These are phyloP conservation scores for Troides aeacus DNA, from an alignment of 2,888 invertebrate species.

Conservation along the genomic window DNA sequence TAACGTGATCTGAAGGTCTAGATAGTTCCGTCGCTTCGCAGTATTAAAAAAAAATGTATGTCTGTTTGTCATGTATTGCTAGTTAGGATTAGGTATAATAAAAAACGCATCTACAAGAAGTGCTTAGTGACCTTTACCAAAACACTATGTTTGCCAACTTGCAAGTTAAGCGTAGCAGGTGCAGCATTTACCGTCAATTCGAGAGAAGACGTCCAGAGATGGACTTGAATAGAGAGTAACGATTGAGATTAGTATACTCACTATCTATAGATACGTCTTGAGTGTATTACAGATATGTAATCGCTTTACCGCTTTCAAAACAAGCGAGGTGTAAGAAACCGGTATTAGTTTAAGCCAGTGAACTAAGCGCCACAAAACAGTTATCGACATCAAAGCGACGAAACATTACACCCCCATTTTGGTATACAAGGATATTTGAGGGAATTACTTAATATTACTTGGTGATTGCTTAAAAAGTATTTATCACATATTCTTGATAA, in stretches of 20 bases:
- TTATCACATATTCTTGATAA: not conserved
- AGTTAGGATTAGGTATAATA: no score
- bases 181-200: not conserved
- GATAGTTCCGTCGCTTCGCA: no score
- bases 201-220: not conserved
- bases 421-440: not conserved
- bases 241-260: not conserved
- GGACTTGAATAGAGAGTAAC: not conserved
- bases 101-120: no score
- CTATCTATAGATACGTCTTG: not conserved
- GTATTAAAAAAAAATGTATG: no score
- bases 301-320: slow-evolving; percentile 39
- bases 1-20: no score
- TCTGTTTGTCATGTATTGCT: no score
- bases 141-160: no score
- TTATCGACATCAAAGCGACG: slow-evolving; percentile 30
- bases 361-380: slow-evolving; percentile 39
- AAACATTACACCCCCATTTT: slow-evolving; percentile 3
- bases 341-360: slow-evolving; percentile 46
- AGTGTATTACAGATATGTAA: slow-evolving; percentile 17
- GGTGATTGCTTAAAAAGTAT: not conserved
- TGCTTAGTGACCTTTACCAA: no score
- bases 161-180: no score
- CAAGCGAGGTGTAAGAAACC: slow-evolving; percentile 41
- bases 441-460: not conserved